phyloP scores from a whole-genome alignment of 1,140 invertebrate species.

The Pseudoatta argentina region DNA sequence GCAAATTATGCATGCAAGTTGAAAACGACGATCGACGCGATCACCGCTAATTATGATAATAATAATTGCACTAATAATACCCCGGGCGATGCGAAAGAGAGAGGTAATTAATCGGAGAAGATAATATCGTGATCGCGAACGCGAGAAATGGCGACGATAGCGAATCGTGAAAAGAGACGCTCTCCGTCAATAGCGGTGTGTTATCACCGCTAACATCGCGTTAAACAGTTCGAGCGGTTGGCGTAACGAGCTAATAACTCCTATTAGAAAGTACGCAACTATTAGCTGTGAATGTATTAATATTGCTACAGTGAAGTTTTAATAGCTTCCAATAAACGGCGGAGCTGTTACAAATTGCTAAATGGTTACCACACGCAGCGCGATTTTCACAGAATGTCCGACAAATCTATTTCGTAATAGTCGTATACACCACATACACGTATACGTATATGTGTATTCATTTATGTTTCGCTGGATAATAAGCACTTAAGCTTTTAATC shows the following conservation, averaged over 20 bases:
- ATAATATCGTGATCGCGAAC: constrained; percentile 54
- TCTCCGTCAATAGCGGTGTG: constrained; percentile 33
- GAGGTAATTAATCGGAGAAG: constrained; percentile 58
- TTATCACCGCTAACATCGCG: constrained; percentile 50
- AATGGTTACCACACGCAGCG: constrained; percentile 24
- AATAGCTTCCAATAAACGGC: constrained; percentile 45
- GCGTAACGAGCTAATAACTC: constrained; percentile 61
- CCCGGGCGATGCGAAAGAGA: constrained; percentile 31
- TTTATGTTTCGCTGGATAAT: constrained; percentile 25
- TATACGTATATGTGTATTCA: neutral
- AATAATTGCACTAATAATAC: constrained; percentile 58
- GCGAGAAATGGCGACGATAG: constrained; percentile 58
- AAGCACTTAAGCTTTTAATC: constrained; percentile 58
- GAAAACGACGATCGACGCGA: constrained; percentile 53
- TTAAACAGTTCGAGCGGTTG: constrained; percentile 57
- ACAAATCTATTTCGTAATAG: constrained; percentile 38
- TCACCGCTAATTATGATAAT: constrained; percentile 60
- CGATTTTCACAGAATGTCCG: constrained; percentile 28
- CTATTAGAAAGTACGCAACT: constrained; percentile 55
- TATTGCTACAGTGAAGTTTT: constrained; percentile 31
- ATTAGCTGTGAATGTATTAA: constrained; percentile 47
- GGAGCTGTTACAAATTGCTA: constrained; percentile 48
- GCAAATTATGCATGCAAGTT: constrained; percentile 50
- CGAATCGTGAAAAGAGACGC: constrained; percentile 57
- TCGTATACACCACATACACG: neutral